These are phyloP conservation scores for Bufotes viridis DNA, from an alignment of 2,797 vertebrate species.

Conservation along the genomic window DNA sequence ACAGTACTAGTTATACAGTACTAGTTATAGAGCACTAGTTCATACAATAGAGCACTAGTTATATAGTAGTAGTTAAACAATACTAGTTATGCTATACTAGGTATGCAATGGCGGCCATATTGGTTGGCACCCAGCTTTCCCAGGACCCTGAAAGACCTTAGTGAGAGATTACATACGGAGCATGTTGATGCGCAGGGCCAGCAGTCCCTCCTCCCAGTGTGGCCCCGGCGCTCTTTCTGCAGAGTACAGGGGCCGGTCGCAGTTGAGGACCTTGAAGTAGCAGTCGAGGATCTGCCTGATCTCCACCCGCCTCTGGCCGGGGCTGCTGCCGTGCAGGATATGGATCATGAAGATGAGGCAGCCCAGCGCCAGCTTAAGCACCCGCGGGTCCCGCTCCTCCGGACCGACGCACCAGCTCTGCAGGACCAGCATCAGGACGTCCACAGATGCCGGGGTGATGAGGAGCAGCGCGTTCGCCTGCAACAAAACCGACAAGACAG, in stretches of 20 bases:
- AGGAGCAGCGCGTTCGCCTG: slow-evolving; percentile 88
- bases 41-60: too few relatives aligned
- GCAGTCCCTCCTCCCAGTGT: slow-evolving; percentile 77
- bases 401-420: slow-evolving; percentile 72
- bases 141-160: neutral
- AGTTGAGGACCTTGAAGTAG: slow-evolving; percentile 92
- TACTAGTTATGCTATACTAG: too few relatives aligned
- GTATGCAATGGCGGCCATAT: too few relatives aligned
- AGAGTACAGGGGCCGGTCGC: slow-evolving; percentile 74
- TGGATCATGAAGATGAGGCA: slow-evolving; percentile 86
- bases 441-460: slow-evolving; percentile 79
- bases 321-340: slow-evolving; percentile 85
- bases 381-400: slow-evolving; percentile 61
- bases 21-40: too few relatives aligned
- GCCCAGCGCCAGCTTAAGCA: slow-evolving; percentile 76
- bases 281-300: slow-evolving; percentile 84
- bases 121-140: too few relatives aligned
- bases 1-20: too few relatives aligned
- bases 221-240: slow-evolving; percentile 69
- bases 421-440: slow-evolving; percentile 85
- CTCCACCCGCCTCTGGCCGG: slow-evolving; percentile 80
- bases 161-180: slow-evolving; percentile 78
- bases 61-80: too few relatives aligned
- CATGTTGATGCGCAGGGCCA: slow-evolving; percentile 88
- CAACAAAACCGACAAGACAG: neutral